phyloP scores from a whole-genome alignment of 2,113 vertebrate genomes.

The Lonchura striata region DNA sequence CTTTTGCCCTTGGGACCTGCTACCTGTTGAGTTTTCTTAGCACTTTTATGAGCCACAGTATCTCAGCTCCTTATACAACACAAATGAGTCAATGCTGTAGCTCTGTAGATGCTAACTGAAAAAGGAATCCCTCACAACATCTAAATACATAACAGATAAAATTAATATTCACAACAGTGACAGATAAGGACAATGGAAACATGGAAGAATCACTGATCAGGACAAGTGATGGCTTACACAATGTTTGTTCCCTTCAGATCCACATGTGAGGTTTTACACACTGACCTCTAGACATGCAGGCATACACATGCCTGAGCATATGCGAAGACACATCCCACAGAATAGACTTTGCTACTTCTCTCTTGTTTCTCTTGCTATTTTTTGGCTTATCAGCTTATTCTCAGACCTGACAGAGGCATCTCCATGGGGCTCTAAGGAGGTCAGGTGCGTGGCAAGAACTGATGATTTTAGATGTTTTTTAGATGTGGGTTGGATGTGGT shows the following conservation, averaged over 20 bases:
- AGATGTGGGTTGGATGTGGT: neutral
- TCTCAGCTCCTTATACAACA: neutral
- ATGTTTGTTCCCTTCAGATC: neutral
- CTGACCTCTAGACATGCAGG: neutral
- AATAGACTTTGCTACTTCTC: accelerated
- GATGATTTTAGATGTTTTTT: neutral
- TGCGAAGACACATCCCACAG: neutral
- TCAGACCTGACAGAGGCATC: neutral
- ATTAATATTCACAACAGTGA: neutral
- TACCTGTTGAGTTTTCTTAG: neutral
- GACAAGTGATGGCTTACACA: neutral
- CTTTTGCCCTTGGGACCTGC: neutral
- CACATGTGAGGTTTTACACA: neutral
- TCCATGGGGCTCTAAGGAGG: accelerated
- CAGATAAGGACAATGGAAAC: neutral
- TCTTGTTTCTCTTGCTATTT: neutral
- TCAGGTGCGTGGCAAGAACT: neutral
- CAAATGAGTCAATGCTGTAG: neutral
- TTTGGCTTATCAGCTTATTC: neutral
- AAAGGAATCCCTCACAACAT: neutral
- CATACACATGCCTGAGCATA: accelerated
- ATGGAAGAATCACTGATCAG: neutral
- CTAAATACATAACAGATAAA: neutral
- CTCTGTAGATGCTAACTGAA: neutral
- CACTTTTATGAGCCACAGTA: neutral